Percentiles rank a stretch among this genome's conserved stretches.
phyloP scores from a whole-genome alignment of 2,113 vertebrate species.

The Myocastor coypus region DNA sequence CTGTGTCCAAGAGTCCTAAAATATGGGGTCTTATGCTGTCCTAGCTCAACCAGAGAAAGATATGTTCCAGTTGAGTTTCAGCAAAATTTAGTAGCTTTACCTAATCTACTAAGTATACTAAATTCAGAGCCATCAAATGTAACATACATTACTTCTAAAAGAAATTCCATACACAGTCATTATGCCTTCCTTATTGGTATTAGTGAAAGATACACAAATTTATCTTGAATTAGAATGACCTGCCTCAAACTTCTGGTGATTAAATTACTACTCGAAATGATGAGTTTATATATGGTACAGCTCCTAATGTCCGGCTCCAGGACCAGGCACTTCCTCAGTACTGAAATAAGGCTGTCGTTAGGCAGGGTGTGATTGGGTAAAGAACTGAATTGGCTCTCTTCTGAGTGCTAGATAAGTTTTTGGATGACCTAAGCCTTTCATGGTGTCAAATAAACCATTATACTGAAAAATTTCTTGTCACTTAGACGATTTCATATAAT shows the following conservation, averaged over 20 bases:
- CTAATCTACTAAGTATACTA: background rate
- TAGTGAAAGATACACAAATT: background rate
- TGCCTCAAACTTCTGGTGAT: background rate
- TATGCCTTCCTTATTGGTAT: background rate
- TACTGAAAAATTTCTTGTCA: background rate
- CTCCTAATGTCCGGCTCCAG: too few species aligned
- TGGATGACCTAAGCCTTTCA: background rate
- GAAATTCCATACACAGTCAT: background rate
- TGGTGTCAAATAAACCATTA: background rate
- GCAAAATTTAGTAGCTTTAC: background rate
- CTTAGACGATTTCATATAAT: background rate
- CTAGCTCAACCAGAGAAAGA: background rate
- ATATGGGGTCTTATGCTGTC: background rate
- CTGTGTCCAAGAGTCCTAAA: background rate
- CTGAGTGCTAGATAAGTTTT: background rate
- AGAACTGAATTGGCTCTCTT: background rate
- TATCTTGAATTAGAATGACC: background rate
- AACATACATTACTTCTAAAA: background rate
- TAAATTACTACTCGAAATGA: background rate
- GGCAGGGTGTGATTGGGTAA: background rate
- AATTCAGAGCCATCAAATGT: background rate
- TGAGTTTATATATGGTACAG: background rate
- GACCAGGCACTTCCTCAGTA: background rate
- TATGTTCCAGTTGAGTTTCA: background rate
- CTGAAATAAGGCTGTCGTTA: background rate